Percentiles rank a stretch among this genome's conserved stretches.
phyloP scores from a whole-genome alignment of 2,888 invertebrate species.

The Synergus umbraculus region DNA sequence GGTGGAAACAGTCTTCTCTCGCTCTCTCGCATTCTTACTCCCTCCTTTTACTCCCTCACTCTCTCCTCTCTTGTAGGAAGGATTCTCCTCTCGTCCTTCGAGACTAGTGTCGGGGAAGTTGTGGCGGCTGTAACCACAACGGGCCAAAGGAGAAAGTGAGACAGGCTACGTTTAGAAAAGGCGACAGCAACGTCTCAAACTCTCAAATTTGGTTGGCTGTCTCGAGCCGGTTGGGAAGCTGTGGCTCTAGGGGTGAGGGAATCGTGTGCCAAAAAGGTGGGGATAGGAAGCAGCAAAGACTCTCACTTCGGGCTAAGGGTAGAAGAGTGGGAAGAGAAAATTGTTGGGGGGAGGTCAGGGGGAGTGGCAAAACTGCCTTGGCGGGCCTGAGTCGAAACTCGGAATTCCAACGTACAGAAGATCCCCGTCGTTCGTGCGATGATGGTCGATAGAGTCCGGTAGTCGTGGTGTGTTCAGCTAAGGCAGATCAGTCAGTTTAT shows the following conservation, averaged over 20 bases:
- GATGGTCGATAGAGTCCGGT: constrained; percentile 60
- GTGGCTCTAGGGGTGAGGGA: constrained; percentile 48
- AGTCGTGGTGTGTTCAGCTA: constrained; percentile 8
- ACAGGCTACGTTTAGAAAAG: constrained; percentile 54
- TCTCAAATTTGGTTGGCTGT: constrained; percentile 75
- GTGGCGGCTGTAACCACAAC: constrained; percentile 60
- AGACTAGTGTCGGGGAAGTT: constrained; percentile 51
- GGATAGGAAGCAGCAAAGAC: constrained; percentile 45
- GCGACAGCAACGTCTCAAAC: constrained; percentile 65
- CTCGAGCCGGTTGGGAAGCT: constrained; percentile 50
- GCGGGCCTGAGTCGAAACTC: constrained; percentile 70
- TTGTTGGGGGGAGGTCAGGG: constrained; percentile 50
- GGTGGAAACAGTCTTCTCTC: constrained; percentile 44
- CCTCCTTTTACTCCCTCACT: not conserved
- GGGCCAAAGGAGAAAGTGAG: constrained; percentile 49
- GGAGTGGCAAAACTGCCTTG: constrained; percentile 66
- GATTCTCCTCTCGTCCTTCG: constrained; percentile 56
- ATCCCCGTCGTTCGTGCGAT: constrained; percentile 70
- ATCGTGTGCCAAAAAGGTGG: constrained; percentile 47
- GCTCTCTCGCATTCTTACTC: not conserved
- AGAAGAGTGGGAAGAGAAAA: constrained; percentile 31
- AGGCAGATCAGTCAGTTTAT: not conserved
- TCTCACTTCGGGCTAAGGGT: constrained; percentile 41
- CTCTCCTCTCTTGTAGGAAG: constrained; percentile 47
- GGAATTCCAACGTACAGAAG: constrained; percentile 73